Conservation (phyloP, 1,140 invertebrate species). For the Nylanderia fulva region DNA sequence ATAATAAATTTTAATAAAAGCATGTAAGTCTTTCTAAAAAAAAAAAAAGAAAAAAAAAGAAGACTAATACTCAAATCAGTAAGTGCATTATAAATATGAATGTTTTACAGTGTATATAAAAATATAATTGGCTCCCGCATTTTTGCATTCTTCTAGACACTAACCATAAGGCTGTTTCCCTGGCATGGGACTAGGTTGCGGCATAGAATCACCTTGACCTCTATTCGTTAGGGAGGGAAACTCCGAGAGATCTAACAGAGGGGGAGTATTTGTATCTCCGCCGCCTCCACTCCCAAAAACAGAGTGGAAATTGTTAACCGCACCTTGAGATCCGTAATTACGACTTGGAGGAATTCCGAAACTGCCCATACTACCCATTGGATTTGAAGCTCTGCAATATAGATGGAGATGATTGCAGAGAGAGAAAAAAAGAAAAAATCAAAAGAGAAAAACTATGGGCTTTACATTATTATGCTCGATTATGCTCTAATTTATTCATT, state of each 20-base stretch:
- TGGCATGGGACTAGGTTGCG: constrained; percentile 92
- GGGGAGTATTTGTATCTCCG: constrained; percentile 92
- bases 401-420: constrained; percentile 32
- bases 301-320: constrained; percentile 90
- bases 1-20: not conserved
- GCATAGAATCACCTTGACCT: constrained; percentile 91
- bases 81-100: not conserved
- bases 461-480: not conserved
- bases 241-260: constrained; percentile 94
- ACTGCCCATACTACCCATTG: constrained; percentile 88
- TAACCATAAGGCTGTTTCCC: constrained; percentile 95
- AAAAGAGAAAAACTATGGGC: not conserved
- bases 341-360: constrained; percentile 89
- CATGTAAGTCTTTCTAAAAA: not conserved
- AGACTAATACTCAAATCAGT: not conserved
- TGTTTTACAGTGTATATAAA: not conserved
- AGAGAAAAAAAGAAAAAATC: no score
- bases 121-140: not conserved
- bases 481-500: not conserved
- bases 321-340: constrained; percentile 89
- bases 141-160: constrained; percentile 36
- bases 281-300: constrained; percentile 89
- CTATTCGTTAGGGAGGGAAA: constrained; percentile 95
- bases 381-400: constrained; percentile 86
- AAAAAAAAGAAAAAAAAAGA: not conserved